phyloP scores from a whole-genome alignment of 2,113 vertebrate species.

The Oriolus oriolus region DNA sequence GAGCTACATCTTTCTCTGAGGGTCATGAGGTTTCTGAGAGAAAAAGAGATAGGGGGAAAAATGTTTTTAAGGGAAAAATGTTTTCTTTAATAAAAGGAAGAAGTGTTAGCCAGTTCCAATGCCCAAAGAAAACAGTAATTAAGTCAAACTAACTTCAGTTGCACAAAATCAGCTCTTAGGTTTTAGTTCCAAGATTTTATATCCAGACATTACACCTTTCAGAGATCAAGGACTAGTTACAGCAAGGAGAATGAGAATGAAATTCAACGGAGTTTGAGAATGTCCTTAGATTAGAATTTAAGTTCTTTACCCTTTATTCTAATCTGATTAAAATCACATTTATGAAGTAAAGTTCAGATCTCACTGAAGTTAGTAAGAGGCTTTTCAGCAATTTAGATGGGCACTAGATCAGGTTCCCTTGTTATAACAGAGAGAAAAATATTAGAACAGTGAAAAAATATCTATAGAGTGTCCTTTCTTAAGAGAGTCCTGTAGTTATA shows the following conservation, averaged over 20 bases:
- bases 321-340: neutral
- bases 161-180: neutral
- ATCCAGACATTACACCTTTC: neutral
- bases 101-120: neutral
- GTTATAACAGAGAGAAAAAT: neutral
- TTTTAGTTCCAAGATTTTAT: neutral
- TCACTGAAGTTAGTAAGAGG: neutral
- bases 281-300: neutral
- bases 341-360: neutral
- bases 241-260: neutral
- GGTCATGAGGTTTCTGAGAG: neutral
- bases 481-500: constrained; percentile 63
- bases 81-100: neutral
- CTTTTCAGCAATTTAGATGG: neutral
- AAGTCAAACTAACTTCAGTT: constrained; percentile 19
- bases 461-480: constrained; percentile 45
- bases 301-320: neutral
- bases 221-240: neutral
- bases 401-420: neutral
- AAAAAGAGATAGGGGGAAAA: neutral
- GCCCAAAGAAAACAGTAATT: neutral
- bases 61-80: neutral
- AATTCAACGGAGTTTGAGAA: neutral
- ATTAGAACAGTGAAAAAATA: constrained; percentile 26
- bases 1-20: constrained; percentile 5